phyloP scores from a whole-genome alignment of 1,140 invertebrate species.

The Polypedilum pembai region DNA sequence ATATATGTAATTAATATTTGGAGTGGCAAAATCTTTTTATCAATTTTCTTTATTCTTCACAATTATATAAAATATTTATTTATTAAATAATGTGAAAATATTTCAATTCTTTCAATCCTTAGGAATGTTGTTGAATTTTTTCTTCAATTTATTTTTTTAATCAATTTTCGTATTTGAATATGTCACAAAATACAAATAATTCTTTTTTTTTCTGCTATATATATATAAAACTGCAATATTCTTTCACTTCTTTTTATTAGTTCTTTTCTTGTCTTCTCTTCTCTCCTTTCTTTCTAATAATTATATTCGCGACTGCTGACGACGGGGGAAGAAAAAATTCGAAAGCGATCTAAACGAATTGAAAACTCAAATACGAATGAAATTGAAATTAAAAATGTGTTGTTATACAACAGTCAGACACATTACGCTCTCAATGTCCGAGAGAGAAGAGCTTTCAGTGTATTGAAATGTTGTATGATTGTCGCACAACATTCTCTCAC shows the following conservation, averaged over 20 bases:
- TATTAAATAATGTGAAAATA: not conserved
- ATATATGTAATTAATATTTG: no score
- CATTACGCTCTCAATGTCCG: not conserved
- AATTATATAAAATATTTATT: conserved; percentile 2
- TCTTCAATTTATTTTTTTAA: not conserved
- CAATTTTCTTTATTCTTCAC: not conserved
- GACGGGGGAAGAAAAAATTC: conserved; percentile 3
- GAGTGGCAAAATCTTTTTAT: not conserved
- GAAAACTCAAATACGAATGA: conserved; percentile 27
- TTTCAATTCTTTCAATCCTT: not conserved
- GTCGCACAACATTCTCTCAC: conserved; percentile 15
- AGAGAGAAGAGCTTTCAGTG: not conserved
- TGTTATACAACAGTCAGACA: not conserved
- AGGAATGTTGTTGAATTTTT: no score
- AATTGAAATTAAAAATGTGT: not conserved
- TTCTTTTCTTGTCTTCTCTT: not conserved
- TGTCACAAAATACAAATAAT: not conserved
- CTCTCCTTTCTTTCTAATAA: not conserved
- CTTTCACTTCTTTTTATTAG: conserved; percentile 17
- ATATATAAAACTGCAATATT: not conserved
- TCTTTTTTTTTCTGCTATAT: not conserved
- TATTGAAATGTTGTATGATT: not conserved
- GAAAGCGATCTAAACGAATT: conserved; percentile 24
- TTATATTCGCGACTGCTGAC: not conserved
- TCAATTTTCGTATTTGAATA: not conserved